Base-by-base conservation (phyloP, 2,888 invertebrate genomes). In the Drosophila paucipuncta region DNA sequence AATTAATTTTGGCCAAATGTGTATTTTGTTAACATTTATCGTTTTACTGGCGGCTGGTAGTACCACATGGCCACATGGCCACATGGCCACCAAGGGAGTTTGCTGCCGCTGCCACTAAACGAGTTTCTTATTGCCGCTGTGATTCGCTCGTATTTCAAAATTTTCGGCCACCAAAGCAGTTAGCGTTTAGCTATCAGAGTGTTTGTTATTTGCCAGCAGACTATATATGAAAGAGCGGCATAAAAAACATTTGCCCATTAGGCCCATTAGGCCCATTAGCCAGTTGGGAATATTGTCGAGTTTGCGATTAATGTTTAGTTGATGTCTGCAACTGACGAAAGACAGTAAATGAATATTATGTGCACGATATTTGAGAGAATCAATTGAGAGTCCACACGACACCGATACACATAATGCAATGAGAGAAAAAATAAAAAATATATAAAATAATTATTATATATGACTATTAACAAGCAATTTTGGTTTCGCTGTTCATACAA, bases 1-100 rank as follows among this genome's bases (percentile, higher is more conserved):
- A 53, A 82, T 53, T 47, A 53, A 39, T 61, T 75, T 58, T 55
- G 37, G 35, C 35, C 13, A 63, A 57, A 78, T 60, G 53, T n/a
- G 6, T 18, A n/a, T 13, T 49, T 9, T n/a, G 33, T 60, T 52
- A 35, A 49, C 61, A 47, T 22, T 47, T 22, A 47, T 47, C 43
- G 43, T 58, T 39, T 59, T 35, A 10, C 30, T 30, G 61, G 58
- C 61, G 47, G 43, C 69, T 57, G 37, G 47, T 50, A 37, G 54
- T 35, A 54, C 61, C 65, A 60, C 68, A 59, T 31, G 9, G 5
- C 30, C 31, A 31, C 31, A 31, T 31, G 31, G 61, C 61, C 65
- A 60, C 67, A 59, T 70, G 58, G 22, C 33, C 47, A 37, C 77
- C 66, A 60, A 57, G 57, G 57, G 62, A 76, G 57, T 39, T 39